Percentiles rank a stretch among this genome's conserved stretches.
Conservation (phyloP, 2,113 vertebrate genomes). For the Oplegnathus fasciatus region DNA sequence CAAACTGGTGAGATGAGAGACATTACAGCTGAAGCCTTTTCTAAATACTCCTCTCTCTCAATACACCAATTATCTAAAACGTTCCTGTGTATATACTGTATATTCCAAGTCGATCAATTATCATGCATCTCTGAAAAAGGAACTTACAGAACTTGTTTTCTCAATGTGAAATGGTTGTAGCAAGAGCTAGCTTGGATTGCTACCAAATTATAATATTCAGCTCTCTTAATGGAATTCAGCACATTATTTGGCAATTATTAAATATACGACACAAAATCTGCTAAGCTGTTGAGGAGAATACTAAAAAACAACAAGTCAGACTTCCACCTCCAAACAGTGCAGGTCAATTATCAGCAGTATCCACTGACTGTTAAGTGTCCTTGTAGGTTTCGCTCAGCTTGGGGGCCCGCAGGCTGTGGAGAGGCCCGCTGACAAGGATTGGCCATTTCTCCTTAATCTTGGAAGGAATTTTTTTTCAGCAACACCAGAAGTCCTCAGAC, state of each 20-base stretch:
- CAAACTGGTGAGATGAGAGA: slow-evolving; percentile 22
- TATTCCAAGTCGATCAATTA: neutral
- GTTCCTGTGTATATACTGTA: neutral
- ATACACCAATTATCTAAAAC: neutral
- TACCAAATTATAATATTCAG: neutral
- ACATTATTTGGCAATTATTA: neutral
- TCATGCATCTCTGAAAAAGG: neutral
- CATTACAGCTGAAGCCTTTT: slow-evolving; percentile 22
- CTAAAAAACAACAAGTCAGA: neutral
- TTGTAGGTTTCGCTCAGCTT: slow-evolving; percentile 30
- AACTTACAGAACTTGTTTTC: neutral
- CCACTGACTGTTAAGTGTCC: slow-evolving; percentile 50
- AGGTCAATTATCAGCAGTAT: slow-evolving; percentile 40
- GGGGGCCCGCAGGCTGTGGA: slow-evolving; percentile 20
- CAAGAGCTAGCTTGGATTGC: neutral
- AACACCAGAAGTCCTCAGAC: slow-evolving; percentile 36
- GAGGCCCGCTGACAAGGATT: slow-evolving; percentile 66
- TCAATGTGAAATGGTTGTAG: neutral
- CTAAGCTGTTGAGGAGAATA: neutral
- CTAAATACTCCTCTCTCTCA: slow-evolving; percentile 16
- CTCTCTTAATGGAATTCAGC: slow-evolving; percentile 3
- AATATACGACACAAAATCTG: neutral
- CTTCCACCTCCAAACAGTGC: slow-evolving; percentile 3
- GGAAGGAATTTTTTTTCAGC: slow-evolving; percentile 74
- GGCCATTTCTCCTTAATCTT: slow-evolving; percentile 75